Evolutionary conservation across 2,888 invertebrate species (phyloP), one percentile per base, ranked within the genome.

Genomic region (Synergus itoensis): DNA sequence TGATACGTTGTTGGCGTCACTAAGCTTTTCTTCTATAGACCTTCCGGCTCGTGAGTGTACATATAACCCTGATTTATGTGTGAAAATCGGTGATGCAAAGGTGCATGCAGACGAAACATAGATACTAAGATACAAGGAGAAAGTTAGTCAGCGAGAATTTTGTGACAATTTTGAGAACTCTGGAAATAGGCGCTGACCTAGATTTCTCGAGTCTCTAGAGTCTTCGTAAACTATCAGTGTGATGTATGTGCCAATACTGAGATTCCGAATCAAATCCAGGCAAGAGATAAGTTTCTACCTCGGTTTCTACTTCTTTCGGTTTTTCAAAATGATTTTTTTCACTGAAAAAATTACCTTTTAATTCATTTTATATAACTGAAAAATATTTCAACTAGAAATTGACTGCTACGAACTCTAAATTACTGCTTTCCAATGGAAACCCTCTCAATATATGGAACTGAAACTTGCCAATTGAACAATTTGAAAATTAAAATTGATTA

Each of bases 121-220:
- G 53, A 73, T 67, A 67, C 53, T n/a, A 57, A 53, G 53, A 18
- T 73, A 48, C 53, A 73, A 73, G 53, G 40, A 73, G 36, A 36
- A 73, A 53, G 40, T 57, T 73, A 40, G 53, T 73, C 73, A 77
- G 60, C 64, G 43, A 73, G 62, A 76, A 79, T 82, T 67, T 78
- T 62, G 45, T 14, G 43, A 73, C 75, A 76, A 79, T 82, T 67
- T 78, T 62, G 36, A 4, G 78, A 62, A 73, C 62, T 78, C 78
- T 78, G 45, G 73, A 78, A 78, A 78, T 78, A 78, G 69, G 60
- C 21, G n/a, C 73, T 78, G 78, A 45, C 78, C 78, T 78, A 78
- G 57, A 73, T 78, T 21, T 57, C n/a, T 7, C 14, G 21, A 48
- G 45, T 16, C 21, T 48, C 53, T 5, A 16, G 36, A 16, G 4